A percentile compares a stretch with the other conserved stretches of the same genome.
Evolutionary conservation across 1,140 invertebrate species (phyloP).

Genomic region (Ooceraea biroi): DNA sequence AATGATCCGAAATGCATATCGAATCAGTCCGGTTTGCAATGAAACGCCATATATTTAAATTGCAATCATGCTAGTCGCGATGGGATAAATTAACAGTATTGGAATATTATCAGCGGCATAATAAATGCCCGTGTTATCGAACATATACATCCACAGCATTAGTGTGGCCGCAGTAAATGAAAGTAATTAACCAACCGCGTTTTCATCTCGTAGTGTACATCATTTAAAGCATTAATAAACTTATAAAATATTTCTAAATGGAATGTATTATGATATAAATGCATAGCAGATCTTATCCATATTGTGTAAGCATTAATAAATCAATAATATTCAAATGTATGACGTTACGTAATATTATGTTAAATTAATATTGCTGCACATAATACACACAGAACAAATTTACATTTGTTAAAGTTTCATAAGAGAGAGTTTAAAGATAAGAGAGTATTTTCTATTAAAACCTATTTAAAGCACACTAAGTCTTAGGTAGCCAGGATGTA

Average conservation of each 20-base stretch:
- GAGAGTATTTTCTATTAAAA: conserved; percentile 11
- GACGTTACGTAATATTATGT: not conserved
- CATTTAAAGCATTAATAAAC: conserved; percentile 63
- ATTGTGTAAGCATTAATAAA: not conserved
- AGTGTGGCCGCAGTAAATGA: conserved; percentile 37
- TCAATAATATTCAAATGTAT: conserved; percentile 7
- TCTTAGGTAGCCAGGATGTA: conserved; percentile 53
- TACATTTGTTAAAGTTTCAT: not conserved
- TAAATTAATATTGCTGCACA: conserved; percentile 13
- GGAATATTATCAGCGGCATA: conserved; percentile 81
- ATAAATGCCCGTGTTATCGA: conserved; percentile 82
- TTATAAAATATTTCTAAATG: conserved; percentile 54
- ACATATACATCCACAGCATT: conserved; percentile 59
- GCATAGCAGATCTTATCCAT: conserved; percentile 21
- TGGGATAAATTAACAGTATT: conserved; percentile 82
- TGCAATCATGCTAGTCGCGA: conserved; percentile 78
- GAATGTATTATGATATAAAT: conserved; percentile 39
- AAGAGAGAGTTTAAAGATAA: conserved; percentile 9
- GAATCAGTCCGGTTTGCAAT: conserved; percentile 81
- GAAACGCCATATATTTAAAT: conserved; percentile 83
- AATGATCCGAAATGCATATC: conserved; percentile 81
- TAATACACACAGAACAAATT: not conserved
- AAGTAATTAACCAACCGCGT: conserved; percentile 71
- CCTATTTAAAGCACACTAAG: conserved; percentile 27
- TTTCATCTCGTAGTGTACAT: conserved; percentile 53